phyloP scores from a whole-genome alignment of 2,888 invertebrate genomes.

The Dicranocentrus wangi region DNA sequence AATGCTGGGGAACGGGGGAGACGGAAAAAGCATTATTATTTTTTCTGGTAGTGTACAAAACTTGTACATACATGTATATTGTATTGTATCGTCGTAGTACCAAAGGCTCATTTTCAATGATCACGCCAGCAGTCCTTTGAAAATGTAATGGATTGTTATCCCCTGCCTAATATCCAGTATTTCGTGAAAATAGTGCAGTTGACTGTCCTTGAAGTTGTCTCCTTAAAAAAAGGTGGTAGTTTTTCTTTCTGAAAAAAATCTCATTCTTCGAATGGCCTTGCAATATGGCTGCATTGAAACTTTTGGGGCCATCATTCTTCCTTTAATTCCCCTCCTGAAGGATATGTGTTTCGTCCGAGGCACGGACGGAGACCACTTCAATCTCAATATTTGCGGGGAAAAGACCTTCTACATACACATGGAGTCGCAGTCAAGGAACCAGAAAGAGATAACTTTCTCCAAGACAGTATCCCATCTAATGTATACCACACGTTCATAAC shows the following conservation, averaged over 20 bases:
- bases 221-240: constrained; percentile 12
- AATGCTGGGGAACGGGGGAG: no score
- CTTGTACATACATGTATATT: no score
- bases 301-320: constrained; percentile 19
- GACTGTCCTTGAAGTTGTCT: constrained; percentile 52
- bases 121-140: no score
- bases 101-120: no score
- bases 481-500: no score
- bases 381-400: not conserved
- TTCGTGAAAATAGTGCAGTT: constrained; percentile 39
- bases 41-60: no score
- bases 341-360: not conserved
- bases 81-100: no score
- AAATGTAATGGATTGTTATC: constrained; percentile 35
- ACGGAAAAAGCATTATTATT: no score
- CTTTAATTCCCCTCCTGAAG: constrained; percentile 32
- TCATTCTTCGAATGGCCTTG: constrained; percentile 35
- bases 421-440: not conserved
- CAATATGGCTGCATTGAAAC: constrained; percentile 21
- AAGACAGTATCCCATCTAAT: not conserved
- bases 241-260: constrained; percentile 1
- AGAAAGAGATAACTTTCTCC: constrained; percentile 8
- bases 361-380: no score
- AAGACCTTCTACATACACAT: no score
- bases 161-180: constrained; percentile 32